A percentile compares a stretch with the other conserved stretches of the same genome.
Evolutionary conservation across 2,888 invertebrate genomes (phyloP).

Genomic region (Macroteleia sp.): DNA sequence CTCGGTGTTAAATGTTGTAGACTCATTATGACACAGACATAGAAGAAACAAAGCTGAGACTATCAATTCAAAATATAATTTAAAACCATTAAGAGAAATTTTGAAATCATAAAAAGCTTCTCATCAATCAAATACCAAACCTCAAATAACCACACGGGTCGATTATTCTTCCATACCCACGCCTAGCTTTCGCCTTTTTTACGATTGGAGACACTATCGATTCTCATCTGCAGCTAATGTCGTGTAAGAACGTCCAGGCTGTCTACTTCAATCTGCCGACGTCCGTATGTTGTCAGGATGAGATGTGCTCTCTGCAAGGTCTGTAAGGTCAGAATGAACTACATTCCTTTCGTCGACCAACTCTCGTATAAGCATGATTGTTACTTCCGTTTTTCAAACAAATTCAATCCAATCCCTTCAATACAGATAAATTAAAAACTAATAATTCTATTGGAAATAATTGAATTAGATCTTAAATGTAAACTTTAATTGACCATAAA

Average conservation of each 20-base stretch:
- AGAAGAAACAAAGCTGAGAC: too few species aligned
- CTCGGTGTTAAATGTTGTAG: too few species aligned
- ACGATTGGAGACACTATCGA: slow-evolving; percentile 79
- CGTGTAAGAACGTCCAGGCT: slow-evolving; percentile 77
- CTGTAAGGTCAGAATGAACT: slow-evolving; percentile 46
- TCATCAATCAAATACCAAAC: slow-evolving; percentile 70
- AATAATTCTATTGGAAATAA: neutral
- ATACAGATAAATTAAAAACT: slow-evolving; percentile 11
- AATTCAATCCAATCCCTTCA: slow-evolving; percentile 23
- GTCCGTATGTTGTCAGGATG: slow-evolving; percentile 69
- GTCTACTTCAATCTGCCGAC: slow-evolving; percentile 74
- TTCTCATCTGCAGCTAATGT: slow-evolving; percentile 79
- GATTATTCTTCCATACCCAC: slow-evolving; percentile 75
- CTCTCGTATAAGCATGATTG: slow-evolving; percentile 9
- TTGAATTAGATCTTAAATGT: too few species aligned
- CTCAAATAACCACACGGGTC: slow-evolving; percentile 60
- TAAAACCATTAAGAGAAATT: slow-evolving; percentile 1
- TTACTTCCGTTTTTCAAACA: slow-evolving; percentile 49
- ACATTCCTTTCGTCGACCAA: slow-evolving; percentile 58
- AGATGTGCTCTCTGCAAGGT: slow-evolving; percentile 56
- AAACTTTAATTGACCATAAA: too few species aligned
- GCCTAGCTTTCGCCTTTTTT: slow-evolving; percentile 74
- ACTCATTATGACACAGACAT: too few species aligned
- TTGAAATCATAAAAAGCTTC: slow-evolving; percentile 48
- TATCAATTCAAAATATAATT: slow-evolving; percentile 10